Evolutionary conservation across 2,113 vertebrate genomes (phyloP).

Genomic region (Platichthys flesus): DNA sequence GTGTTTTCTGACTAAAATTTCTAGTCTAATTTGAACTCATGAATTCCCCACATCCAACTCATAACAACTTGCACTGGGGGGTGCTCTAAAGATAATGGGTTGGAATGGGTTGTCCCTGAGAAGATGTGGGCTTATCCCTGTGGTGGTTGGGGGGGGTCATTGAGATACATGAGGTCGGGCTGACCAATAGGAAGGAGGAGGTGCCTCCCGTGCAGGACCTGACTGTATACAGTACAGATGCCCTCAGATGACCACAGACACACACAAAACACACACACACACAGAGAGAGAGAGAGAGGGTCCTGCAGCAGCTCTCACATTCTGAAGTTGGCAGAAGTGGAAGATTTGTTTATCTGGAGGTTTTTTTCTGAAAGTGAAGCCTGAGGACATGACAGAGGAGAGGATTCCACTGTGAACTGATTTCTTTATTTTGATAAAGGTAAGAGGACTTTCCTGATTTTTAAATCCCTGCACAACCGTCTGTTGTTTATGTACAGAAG

Average conservation of each 20-base stretch:
- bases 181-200: constrained; percentile 66
- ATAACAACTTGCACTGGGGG: too few species aligned
- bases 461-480: not conserved
- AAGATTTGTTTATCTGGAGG: not conserved
- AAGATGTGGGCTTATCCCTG: constrained; percentile 20
- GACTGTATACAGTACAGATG: constrained; percentile 45
- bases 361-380: not conserved
- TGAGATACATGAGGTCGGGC: constrained; percentile 67
- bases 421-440: not conserved
- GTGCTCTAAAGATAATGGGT: too few species aligned
- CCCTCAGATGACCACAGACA: constrained; percentile 72
- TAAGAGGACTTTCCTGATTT: not conserved
- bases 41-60: too few species aligned
- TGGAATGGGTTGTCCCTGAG: constrained; percentile 42
- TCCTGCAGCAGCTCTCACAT: not conserved
- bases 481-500: not conserved
- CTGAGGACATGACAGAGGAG: constrained; percentile 32
- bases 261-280: not conserved
- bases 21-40: too few species aligned
- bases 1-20: too few species aligned
- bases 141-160: constrained; percentile 30
- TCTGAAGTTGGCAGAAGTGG: not conserved
- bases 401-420: not conserved
- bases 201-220: constrained; percentile 46
- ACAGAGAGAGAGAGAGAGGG: not conserved